Evolutionary conservation across 2,797 vertebrate genomes (phyloP).

Genomic region (Poeciliopsis turneri): DNA sequence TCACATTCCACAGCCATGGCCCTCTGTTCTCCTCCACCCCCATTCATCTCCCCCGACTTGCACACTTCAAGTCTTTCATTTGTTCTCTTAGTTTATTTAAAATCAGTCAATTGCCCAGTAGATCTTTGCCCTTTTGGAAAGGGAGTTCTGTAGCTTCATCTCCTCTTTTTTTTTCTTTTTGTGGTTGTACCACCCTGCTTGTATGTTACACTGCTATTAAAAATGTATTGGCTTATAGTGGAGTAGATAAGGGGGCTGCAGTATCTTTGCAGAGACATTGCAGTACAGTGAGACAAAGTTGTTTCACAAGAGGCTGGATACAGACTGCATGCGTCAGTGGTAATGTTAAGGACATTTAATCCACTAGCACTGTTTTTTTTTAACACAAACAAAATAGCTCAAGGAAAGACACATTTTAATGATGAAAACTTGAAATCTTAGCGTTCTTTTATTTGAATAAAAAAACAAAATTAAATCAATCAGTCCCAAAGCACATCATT

Average conservation of each 20-base stretch:
- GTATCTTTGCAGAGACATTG: slow-evolving; percentile 46
- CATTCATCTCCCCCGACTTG: slow-evolving; percentile 24
- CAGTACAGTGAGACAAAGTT: slow-evolving; percentile 26
- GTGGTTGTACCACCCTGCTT: slow-evolving; percentile 16
- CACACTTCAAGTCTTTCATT: slow-evolving; percentile 31
- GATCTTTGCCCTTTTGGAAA: neutral
- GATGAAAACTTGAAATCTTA: neutral
- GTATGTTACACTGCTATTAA: slow-evolving; percentile 49
- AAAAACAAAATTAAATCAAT: neutral
- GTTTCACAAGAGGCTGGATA: slow-evolving; percentile 1
- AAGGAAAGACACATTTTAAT: neutral
- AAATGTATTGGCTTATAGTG: slow-evolving; percentile 25
- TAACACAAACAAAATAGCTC: slow-evolving; percentile 10
- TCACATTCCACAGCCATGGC: slow-evolving; percentile 75
- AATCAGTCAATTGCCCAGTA: slow-evolving; percentile 6
- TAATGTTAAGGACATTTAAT: slow-evolving; percentile 54
- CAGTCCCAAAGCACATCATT: neutral
- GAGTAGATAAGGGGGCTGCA: slow-evolving; percentile 43
- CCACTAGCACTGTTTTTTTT: slow-evolving; percentile 22
- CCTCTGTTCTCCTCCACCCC: slow-evolving; percentile 50
- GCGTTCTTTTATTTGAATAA: neutral
- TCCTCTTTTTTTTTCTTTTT: slow-evolving; percentile 7
- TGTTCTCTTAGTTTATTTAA: slow-evolving; percentile 21
- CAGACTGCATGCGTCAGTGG: slow-evolving; percentile 21
- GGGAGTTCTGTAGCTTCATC: slow-evolving; percentile 26